Conservation (phyloP, 2,113 vertebrate species). For the Chaetorhynchus papuensis region DNA sequence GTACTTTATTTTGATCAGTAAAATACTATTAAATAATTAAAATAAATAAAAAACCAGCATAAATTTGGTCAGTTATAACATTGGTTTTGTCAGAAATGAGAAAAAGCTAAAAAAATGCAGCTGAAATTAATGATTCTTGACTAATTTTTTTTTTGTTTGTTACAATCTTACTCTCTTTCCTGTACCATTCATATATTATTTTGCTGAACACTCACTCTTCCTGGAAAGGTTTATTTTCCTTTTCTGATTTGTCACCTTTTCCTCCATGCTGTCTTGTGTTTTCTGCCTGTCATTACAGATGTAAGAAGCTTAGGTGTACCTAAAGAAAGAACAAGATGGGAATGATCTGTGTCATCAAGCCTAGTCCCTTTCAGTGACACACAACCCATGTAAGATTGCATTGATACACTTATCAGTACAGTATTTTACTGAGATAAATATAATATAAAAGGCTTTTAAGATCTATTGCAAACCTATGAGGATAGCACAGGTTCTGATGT, state of each 20-base stretch:
- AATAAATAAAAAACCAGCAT: not conserved
- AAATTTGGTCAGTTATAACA: not conserved
- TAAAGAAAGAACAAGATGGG: slow-evolving; percentile 26
- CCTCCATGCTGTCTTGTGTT: not conserved
- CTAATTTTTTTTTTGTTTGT: not conserved
- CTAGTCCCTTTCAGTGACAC: not conserved
- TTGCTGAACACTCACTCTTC: not conserved
- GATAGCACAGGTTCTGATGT: not conserved
- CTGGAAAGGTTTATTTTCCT: not conserved
- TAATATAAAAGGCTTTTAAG: not conserved
- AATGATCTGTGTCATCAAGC: not conserved
- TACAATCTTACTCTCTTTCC: not conserved
- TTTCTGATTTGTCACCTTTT: not conserved
- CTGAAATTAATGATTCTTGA: not conserved
- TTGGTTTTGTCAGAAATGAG: not conserved
- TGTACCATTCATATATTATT: not conserved
- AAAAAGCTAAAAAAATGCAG: not conserved
- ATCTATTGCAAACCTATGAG: not conserved
- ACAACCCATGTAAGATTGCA: not conserved
- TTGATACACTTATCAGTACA: not conserved
- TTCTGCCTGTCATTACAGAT: not conserved
- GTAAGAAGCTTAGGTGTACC: not conserved
- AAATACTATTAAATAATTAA: not conserved
- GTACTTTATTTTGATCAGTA: not conserved
- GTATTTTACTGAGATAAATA: not conserved